Percentiles rank a stretch among this genome's conserved stretches.
Conservation (phyloP, 2,797 vertebrate genomes). For the Pseudocheirus occidentalis region DNA sequence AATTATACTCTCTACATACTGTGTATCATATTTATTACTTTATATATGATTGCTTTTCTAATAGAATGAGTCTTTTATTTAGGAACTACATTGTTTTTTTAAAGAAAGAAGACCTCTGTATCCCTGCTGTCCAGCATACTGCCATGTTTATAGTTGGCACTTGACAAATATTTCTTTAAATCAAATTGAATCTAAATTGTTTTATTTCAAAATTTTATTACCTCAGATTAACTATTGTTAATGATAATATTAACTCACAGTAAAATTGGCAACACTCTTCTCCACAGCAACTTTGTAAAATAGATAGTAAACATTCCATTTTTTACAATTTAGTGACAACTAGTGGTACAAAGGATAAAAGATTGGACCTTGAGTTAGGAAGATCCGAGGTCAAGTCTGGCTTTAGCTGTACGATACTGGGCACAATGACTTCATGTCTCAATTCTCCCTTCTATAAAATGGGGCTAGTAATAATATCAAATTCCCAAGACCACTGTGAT, state of each 20-base stretch:
- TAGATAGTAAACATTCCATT: neutral
- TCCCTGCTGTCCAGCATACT: neutral
- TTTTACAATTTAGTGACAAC: neutral
- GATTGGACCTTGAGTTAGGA: neutral
- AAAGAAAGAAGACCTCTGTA: neutral
- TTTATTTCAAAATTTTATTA: neutral
- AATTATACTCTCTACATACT: neutral
- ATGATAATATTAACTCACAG: neutral
- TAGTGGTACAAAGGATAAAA: neutral
- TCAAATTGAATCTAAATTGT: neutral
- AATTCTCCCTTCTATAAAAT: too few relatives aligned
- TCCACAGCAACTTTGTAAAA: neutral
- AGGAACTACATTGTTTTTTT: neutral
- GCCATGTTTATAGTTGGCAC: neutral
- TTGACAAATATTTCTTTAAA: neutral
- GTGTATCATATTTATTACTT: neutral
- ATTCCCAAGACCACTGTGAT: neutral
- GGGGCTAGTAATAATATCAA: too few relatives aligned
- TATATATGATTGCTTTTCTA: neutral
- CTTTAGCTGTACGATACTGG: neutral
- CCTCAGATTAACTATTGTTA: neutral
- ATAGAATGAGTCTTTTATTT: neutral
- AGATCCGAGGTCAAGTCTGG: neutral
- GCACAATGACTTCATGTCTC: neutral
- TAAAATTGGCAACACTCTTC: neutral